Percentiles rank a stretch among this genome's conserved stretches.
Conservation (phyloP, 2,888 invertebrate genomes). For the Nymphalis urticae region DNA sequence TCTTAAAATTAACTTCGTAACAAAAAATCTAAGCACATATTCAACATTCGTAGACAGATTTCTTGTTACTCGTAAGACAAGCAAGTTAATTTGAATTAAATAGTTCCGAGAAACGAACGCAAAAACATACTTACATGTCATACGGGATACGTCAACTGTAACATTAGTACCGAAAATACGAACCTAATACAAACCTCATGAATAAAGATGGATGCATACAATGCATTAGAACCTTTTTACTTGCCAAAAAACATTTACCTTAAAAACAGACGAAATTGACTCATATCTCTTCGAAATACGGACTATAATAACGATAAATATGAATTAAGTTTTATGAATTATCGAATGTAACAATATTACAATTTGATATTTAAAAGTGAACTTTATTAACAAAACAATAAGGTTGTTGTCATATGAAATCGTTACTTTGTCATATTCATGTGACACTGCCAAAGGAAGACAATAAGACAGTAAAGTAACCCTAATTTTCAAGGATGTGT, state of each 20-base stretch:
- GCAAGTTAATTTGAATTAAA: conserved; percentile 17
- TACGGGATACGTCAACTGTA: conserved; percentile 33
- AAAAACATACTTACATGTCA: conserved; percentile 33
- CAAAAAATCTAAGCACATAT: not conserved
- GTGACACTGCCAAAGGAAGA: conserved; percentile 33
- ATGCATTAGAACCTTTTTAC: conserved; percentile 36
- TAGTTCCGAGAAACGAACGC: conserved; percentile 11
- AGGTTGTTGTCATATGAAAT: not conserved
- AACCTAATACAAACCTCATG: conserved; percentile 34
- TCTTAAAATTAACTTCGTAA: not conserved
- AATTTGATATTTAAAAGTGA: not conserved
- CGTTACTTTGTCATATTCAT: conserved; percentile 18
- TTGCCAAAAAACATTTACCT: conserved; percentile 19
- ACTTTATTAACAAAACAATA: conserved; percentile 18
- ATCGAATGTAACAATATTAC: not conserved
- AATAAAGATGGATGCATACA: conserved; percentile 41
- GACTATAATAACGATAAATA: conserved; percentile 2
- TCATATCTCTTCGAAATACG: conserved; percentile 4
- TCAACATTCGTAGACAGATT: conserved; percentile 2
- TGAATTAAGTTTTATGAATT: not conserved
- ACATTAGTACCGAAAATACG: conserved; percentile 33
- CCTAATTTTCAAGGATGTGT: conserved; percentile 34
- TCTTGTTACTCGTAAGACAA: conserved; percentile 2
- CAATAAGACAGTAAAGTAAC: conserved; percentile 34
- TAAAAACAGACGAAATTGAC: conserved; percentile 12